These are phyloP conservation scores for Nycticryphes semicollaris DNA, from an alignment of 2,113 vertebrate genomes.

Conservation along the genomic window DNA sequence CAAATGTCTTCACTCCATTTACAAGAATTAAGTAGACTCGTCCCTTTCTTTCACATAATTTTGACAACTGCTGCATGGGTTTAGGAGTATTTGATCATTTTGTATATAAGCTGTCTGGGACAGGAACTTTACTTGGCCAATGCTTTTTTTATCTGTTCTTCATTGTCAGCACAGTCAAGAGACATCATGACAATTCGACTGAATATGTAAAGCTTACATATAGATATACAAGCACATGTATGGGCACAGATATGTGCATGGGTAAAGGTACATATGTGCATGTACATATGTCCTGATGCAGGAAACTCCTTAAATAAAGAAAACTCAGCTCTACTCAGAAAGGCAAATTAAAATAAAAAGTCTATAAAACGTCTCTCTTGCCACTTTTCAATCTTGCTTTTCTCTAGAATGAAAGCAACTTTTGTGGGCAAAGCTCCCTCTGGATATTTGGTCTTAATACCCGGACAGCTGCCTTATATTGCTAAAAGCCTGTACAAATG, in stretches of 20 bases:
- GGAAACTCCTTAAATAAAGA: not conserved
- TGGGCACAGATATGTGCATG: fast-evolving
- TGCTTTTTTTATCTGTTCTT: not conserved
- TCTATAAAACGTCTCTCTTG: not conserved
- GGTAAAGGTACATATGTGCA: fast-evolving
- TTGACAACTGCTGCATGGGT: not conserved
- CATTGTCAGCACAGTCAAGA: not conserved
- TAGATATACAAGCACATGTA: fast-evolving
- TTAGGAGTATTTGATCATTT: not conserved
- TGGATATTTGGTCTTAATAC: not conserved
- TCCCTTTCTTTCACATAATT: not conserved
- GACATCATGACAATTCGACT: not conserved
- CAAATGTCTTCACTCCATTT: not conserved
- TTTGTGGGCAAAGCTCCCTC: not conserved
- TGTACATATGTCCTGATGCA: fast-evolving
- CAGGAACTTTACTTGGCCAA: not conserved
- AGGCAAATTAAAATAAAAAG: not conserved
- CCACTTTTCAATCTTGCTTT: not conserved
- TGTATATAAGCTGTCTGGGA: not conserved
- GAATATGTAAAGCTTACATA: fast-evolving
- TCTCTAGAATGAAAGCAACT: not conserved
- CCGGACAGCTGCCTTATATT: not conserved
- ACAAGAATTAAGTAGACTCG: not conserved
- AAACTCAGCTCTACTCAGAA: not conserved
- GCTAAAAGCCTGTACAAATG: not conserved